These are phyloP conservation scores for Meteorus cinctellus DNA, from an alignment of 2,888 invertebrate species.

Conservation along the genomic window DNA sequence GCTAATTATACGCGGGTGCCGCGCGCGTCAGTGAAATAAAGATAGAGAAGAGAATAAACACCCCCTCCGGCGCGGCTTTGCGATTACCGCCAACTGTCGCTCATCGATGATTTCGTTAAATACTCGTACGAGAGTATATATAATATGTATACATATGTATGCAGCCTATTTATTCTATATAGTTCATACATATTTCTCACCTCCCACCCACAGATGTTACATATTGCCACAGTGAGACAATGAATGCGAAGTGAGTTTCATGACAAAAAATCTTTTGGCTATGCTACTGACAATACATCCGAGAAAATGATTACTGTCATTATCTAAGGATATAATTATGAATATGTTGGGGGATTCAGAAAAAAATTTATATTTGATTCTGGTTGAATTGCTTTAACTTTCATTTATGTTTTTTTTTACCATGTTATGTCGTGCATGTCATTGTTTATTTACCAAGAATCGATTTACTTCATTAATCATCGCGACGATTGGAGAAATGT, in stretches of 20 bases:
- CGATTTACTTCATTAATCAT: too few relatives aligned
- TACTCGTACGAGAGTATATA: conserved; percentile 20
- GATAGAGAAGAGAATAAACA: conserved; percentile 46
- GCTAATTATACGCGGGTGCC: conserved; percentile 70
- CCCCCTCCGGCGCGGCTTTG: conserved; percentile 55
- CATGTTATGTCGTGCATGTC: too few relatives aligned
- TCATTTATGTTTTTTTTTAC: too few relatives aligned
- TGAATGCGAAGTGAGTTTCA: background rate
- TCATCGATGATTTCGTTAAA: conserved; percentile 43
- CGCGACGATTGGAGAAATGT: too few relatives aligned
- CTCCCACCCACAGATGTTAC: conserved; percentile 36
- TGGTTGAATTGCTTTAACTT: too few relatives aligned
- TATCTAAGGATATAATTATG: background rate
- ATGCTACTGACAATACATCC: too few relatives aligned
- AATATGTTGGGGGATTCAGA: too few relatives aligned
- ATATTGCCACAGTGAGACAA: background rate
- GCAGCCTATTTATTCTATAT: conserved; percentile 11
- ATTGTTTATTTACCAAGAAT: too few relatives aligned
- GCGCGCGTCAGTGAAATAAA: conserved; percentile 49
- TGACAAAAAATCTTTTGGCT: too few relatives aligned
- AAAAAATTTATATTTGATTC: too few relatives aligned
- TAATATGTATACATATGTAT: background rate
- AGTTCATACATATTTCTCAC: conserved; percentile 20
- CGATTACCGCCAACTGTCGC: conserved; percentile 68
- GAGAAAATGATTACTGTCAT: conserved; percentile 32